Conservation (phyloP, 2,113 vertebrate genomes). For the Murina feae region DNA sequence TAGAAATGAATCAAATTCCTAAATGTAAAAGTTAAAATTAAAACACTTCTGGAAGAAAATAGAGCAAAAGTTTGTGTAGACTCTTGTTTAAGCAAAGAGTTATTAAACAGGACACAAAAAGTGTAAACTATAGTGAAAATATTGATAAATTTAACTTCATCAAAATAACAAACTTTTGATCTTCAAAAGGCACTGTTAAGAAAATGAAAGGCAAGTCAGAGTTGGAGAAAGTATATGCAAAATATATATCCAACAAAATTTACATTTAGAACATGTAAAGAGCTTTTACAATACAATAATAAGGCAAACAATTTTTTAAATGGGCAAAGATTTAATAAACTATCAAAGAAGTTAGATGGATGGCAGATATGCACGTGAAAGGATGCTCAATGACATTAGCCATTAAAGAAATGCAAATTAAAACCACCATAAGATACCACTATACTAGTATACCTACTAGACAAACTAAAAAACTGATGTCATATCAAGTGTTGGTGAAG, state of each 20-base stretch:
- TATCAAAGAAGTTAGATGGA: neutral
- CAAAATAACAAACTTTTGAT: neutral
- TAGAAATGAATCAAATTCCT: neutral
- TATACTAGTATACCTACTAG: neutral
- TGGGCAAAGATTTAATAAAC: neutral
- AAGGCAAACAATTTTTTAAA: neutral
- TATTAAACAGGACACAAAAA: slow-evolving; percentile 7
- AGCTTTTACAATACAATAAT: neutral
- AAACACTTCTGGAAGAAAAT: neutral
- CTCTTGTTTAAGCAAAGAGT: neutral
- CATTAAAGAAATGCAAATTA: neutral
- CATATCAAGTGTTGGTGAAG: neutral
- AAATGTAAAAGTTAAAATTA: slow-evolving; percentile 15
- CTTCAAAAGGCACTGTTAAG: neutral
- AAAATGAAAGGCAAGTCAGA: slow-evolving; percentile 35
- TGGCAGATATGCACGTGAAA: neutral
- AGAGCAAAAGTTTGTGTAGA: neutral
- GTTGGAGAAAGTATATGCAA: slow-evolving; percentile 14
- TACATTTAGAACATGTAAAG: neutral
- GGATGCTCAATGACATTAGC: neutral
- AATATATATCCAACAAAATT: slow-evolving; percentile 16
- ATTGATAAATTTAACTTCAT: neutral
- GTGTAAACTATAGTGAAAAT: neutral
- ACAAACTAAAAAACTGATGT: neutral
- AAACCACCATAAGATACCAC: neutral